Evolutionary conservation across 2,797 vertebrate species (phyloP).

Genomic region (Macropodus opercularis): DNA sequence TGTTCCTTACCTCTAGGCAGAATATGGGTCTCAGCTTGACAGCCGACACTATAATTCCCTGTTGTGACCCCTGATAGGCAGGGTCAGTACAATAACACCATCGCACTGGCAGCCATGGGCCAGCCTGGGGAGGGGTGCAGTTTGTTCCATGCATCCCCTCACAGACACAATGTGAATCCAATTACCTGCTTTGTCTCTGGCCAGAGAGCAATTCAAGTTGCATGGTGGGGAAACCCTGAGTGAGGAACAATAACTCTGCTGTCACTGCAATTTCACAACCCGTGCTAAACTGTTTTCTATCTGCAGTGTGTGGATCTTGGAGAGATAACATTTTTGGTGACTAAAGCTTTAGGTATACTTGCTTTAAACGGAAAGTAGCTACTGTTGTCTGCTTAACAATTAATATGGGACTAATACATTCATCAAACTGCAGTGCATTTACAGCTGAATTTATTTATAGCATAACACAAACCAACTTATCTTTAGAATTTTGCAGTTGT

Average conservation of each 20-base stretch:
- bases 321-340: neutral
- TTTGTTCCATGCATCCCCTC: conserved; percentile 40
- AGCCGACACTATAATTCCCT: conserved; percentile 70
- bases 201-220: conserved; percentile 51
- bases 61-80: conserved; percentile 67
- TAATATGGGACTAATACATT: no score
- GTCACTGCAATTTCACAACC: conserved; percentile 47
- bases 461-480: no score
- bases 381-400: no score
- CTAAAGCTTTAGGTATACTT: neutral
- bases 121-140: conserved; percentile 52
- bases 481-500: no score
- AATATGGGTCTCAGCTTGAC: conserved; percentile 72
- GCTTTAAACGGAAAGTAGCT: neutral
- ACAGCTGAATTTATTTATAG: no score
- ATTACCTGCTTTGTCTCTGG: conserved; percentile 66
- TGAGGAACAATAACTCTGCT: conserved; percentile 44
- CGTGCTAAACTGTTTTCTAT: conserved; percentile 14
- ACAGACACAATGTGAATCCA: conserved; percentile 67
- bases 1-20: conserved; percentile 65
- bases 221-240: conserved; percentile 39
- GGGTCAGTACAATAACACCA: conserved; percentile 74
- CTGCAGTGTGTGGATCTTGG: neutral
- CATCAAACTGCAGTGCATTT: no score
- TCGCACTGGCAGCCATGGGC: conserved; percentile 59